These are phyloP conservation scores for Bicyclus anynana DNA, from an alignment of 1,140 invertebrate genomes.

Conservation along the genomic window DNA sequence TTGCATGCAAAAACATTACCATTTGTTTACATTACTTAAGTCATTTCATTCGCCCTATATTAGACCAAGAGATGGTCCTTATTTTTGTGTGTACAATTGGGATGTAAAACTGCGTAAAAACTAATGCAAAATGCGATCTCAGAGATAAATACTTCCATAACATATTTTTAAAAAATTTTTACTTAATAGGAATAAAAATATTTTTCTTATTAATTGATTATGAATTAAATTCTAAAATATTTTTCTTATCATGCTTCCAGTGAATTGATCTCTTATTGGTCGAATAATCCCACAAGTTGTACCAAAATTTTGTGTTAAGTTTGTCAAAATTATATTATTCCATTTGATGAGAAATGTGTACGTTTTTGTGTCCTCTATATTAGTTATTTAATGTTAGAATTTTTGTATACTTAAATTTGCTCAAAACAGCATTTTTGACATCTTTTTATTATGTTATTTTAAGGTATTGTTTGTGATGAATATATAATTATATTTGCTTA, in stretches of 20 bases:
- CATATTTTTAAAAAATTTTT: too few relatives aligned
- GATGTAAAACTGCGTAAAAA: not conserved
- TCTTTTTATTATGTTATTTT: not conserved
- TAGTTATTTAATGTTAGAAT: slow-evolving; percentile 6
- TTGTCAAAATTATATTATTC: slow-evolving; percentile 10
- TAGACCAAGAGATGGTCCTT: not conserved
- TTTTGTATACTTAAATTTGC: slow-evolving; percentile 15
- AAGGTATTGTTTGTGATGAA: slow-evolving; percentile 1
- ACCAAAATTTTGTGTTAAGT: slow-evolving; percentile 21
- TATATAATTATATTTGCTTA: not conserved
- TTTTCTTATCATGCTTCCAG: not conserved
- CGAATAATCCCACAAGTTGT: slow-evolving; percentile 6
- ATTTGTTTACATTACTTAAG: too few relatives aligned
- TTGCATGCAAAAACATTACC: too few relatives aligned
- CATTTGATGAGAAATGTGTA: slow-evolving; percentile 10
- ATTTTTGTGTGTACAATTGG: not conserved
- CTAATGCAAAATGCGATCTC: not conserved
- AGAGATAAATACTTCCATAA: not conserved
- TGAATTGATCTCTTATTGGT: slow-evolving; percentile 22
- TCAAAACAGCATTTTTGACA: slow-evolving; percentile 19
- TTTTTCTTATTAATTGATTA: not conserved
- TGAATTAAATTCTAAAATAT: not conserved
- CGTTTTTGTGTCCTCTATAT: slow-evolving; percentile 1
- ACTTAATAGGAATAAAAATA: not conserved
- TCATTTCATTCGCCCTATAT: too few relatives aligned